phyloP scores from a whole-genome alignment of 2,797 vertebrate genomes.

The Echeneis naucrates region DNA sequence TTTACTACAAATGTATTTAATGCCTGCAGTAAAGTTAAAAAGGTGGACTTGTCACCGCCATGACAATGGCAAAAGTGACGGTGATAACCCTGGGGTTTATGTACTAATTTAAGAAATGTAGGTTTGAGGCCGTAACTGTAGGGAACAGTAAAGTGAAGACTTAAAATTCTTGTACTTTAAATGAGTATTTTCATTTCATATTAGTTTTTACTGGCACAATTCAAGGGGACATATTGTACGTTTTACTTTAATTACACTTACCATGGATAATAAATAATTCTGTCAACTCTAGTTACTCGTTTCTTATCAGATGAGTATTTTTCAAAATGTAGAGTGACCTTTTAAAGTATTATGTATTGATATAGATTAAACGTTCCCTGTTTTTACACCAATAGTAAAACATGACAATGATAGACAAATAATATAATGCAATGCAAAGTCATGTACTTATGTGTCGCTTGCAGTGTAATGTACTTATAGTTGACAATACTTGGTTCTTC shows the following conservation, averaged over 20 bases:
- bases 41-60: slow-evolving; percentile 31
- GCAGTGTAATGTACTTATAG: not conserved
- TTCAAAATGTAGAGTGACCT: not conserved
- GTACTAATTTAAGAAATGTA: slow-evolving; percentile 24
- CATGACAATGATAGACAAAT: not conserved
- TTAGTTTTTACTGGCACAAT: not conserved
- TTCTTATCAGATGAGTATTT: not conserved
- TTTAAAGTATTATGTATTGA: not conserved
- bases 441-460: not conserved
- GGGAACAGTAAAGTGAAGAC: not conserved
- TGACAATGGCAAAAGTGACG: slow-evolving; percentile 13
- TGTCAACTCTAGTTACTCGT: not conserved
- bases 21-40: slow-evolving; percentile 53
- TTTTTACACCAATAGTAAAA: not conserved
- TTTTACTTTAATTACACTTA: not conserved
- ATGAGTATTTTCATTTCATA: not conserved
- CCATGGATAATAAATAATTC: not conserved
- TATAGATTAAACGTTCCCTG: not conserved
- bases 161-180: not conserved
- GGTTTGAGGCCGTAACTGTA: slow-evolving; percentile 7
- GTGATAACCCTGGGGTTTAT: not conserved
- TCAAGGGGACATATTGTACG: not conserved
- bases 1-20: slow-evolving; percentile 54
- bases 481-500: not conserved
- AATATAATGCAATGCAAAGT: not conserved